phyloP scores from a whole-genome alignment of 2,888 invertebrate genomes.

The Oscheius sp. region DNA sequence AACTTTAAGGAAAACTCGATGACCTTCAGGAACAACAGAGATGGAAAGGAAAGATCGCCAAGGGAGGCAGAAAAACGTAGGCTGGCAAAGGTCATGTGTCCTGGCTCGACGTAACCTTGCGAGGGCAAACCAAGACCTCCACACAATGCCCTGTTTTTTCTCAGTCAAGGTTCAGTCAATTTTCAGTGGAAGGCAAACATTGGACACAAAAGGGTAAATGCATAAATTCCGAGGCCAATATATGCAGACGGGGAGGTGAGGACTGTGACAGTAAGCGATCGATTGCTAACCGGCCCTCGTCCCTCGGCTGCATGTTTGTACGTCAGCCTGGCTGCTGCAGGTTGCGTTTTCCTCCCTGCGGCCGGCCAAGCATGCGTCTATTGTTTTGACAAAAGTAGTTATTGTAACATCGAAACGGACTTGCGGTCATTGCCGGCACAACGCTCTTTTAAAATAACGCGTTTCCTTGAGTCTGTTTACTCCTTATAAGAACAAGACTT shows the following conservation, averaged over 20 bases:
- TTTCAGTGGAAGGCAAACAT: not conserved
- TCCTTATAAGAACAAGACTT: too few species aligned
- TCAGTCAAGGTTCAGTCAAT: not conserved
- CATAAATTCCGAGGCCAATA: not conserved
- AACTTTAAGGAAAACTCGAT: not conserved
- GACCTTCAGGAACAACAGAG: not conserved
- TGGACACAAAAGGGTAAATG: not conserved
- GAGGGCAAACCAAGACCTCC: not conserved
- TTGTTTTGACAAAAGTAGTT: not conserved
- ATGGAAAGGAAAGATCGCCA: not conserved
- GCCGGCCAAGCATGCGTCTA: constrained; percentile 11
- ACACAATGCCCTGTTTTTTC: not conserved
- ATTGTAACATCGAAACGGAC: constrained; percentile 14
- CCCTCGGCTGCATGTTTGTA: constrained; percentile 28
- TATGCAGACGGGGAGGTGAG: not conserved
- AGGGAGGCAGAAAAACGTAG: not conserved
- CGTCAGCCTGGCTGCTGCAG: constrained; percentile 26
- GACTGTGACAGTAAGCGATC: constrained; percentile 27
- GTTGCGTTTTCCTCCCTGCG: constrained; percentile 14
- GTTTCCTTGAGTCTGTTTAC: too few species aligned
- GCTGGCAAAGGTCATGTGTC: constrained; percentile 6
- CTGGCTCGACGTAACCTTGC: not conserved
- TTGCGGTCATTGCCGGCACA: constrained; percentile 10
- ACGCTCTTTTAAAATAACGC: too few species aligned
- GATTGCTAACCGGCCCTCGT: constrained; percentile 29